Evolutionary conservation across 2,888 invertebrate species (phyloP), one percentile per base, ranked within the genome.

Genomic region (Trichacis sp.): DNA sequence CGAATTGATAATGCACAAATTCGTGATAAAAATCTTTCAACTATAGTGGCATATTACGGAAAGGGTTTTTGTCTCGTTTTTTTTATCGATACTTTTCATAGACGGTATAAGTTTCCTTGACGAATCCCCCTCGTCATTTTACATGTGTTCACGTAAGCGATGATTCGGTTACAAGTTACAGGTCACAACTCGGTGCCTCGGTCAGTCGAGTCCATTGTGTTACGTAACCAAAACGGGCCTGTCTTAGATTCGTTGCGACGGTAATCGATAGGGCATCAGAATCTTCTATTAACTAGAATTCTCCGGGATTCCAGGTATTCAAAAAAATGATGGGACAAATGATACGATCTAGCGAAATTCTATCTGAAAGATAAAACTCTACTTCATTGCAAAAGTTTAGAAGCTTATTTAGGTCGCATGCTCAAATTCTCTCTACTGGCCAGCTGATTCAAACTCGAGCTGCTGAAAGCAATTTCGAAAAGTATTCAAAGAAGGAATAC

Each of bases 291-390:
- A 45, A 29, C 43, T 33, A 45, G 19, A 33, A 18, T 47, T 20
- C 19, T 19, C 33, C 24, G 14, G 42, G 56, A 48, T 48, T 29
- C 51, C 29, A 45, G 53, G 47, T 4, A 54, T 47, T 54, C 15
- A 76, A 11, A 43, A 19, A 43, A 43, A 43, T 11, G 18, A 43
- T 11, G 19, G 4, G 75, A 77, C 74, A 77, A 76, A 77, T 75
- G 76, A 76, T 75, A 68, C 71, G 73, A 59, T 72, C 69, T 70
- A 67, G 74, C 70, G 68, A 72, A 77, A 77, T 68, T 61, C 64
- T 65, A 54, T 17, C 36, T 36, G 54, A 47, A 54, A 47, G 11
- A 18, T 24, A 14, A 47, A 47, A 29, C 46, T 33, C n/a, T n/a
- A n/a, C n/a, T n/a, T n/a, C n/a, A n/a, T n/a, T n/a, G n/a, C n/a